These are phyloP conservation scores for Mallotus villosus DNA, from an alignment of 2,797 vertebrate species.

Conservation along the genomic window DNA sequence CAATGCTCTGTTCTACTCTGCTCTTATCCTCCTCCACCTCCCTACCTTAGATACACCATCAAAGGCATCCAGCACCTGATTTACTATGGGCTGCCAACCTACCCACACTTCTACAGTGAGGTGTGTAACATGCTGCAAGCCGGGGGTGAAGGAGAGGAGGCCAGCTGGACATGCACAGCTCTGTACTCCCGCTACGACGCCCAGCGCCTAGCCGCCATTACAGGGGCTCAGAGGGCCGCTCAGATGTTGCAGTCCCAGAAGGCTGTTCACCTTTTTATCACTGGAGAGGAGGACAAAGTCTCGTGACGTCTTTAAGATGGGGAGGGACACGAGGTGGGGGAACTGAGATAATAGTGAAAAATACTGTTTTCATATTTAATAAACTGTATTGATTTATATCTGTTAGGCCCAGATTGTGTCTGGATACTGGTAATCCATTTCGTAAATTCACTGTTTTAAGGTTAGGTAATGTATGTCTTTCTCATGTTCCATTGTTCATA, in stretches of 20 bases:
- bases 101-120: constrained; percentile 94
- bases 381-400: not conserved
- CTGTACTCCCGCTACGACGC: constrained; percentile 91
- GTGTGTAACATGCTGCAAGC: constrained; percentile 92
- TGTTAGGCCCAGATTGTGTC: too few relatives aligned
- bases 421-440: too few relatives aligned
- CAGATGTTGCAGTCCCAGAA: constrained; percentile 88
- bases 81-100: constrained; percentile 92
- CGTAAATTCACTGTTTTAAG: too few relatives aligned
- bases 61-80: constrained; percentile 84
- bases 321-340: not conserved
- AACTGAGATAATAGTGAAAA: not conserved
- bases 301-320: not conserved
- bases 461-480: too few relatives aligned
- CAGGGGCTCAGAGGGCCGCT: constrained; percentile 80
- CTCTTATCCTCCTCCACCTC: constrained; percentile 65
- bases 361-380: not conserved
- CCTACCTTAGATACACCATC: constrained; percentile 80
- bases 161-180: constrained; percentile 82
- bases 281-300: constrained; percentile 75
- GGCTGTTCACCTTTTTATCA: constrained; percentile 91
- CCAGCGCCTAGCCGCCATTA: constrained; percentile 83
- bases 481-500: too few relatives aligned
- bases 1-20: not conserved
- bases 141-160: constrained; percentile 70